A percentile compares a stretch with the other conserved stretches of the same genome.
These are phyloP conservation scores for Cheumatopsyche charites DNA, from an alignment of 1,140 invertebrate genomes.

Conservation along the genomic window DNA sequence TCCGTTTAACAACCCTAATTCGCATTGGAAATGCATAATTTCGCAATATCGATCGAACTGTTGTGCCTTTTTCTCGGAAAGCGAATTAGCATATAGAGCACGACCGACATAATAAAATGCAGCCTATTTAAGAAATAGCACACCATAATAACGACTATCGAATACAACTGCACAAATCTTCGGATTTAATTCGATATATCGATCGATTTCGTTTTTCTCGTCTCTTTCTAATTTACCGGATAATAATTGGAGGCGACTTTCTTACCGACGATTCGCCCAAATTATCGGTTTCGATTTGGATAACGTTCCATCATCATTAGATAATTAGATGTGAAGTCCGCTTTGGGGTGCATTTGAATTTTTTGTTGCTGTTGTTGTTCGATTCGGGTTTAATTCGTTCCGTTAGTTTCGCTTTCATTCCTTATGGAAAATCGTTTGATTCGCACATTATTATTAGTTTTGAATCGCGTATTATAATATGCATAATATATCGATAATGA, in stretches of 20 bases:
- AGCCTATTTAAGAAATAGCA: no score
- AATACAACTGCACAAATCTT: not conserved
- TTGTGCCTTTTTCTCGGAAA: conserved; percentile 29
- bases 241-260: conserved; percentile 36
- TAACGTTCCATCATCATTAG: not conserved
- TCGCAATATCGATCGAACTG: not conserved
- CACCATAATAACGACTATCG: no score
- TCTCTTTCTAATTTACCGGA: not conserved
- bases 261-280: not conserved
- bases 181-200: not conserved
- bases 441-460: no score
- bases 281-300: conserved; percentile 24
- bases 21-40: conserved; percentile 31
- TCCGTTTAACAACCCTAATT: not conserved
- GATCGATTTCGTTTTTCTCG: not conserved
- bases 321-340: conserved; percentile 14
- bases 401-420: not conserved
- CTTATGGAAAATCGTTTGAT: no score
- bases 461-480: no score
- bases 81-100: conserved; percentile 19
- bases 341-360: not conserved
- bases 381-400: not conserved
- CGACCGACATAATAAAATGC: not conserved
- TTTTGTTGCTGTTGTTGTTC: not conserved
- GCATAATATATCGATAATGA: no score